Evolutionary conservation across 2,797 vertebrate species (phyloP), one percentile per base, ranked within the genome.

Genomic region (Orientallactaga sibirica): DNA sequence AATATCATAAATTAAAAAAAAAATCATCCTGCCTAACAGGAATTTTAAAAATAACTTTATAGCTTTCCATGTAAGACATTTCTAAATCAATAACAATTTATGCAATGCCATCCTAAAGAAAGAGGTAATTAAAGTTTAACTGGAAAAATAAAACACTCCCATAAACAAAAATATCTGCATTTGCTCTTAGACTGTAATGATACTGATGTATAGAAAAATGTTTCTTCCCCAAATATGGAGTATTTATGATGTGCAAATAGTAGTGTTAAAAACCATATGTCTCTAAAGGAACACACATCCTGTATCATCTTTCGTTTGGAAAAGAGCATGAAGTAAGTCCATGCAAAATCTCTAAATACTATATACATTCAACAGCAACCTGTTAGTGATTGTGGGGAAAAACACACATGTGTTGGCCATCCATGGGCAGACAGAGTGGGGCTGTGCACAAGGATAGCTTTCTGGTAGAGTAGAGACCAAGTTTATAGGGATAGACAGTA

Each of bases 11-110:
- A 78, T 96, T 0, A n/a, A n/a, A n/a, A n/a, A 14, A 58, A 86
- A 95, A 93, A 95, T n/a, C 25, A 1, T 52, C 89, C 52, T 91
- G 2, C 12, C 84, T 48, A 68, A 76, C 0, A 74, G 19, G 25
- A 43, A 61, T 87, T 96, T 85, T 70, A 22, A 93, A 92, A 43
- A 74, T 55, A 37, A 80, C 3, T 58, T 61, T 92, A 70, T 61
- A 15, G 1, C 66, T 92, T 96, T 95, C 41, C 4, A 96, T 85
- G 6, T 9, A 75, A 91, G 71, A 52, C 3, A 91, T 93, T 94
- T 41, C 4, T 83, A 96, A 94, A 20, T 20, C 5, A 75, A 83
- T 93, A 95, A 48, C 24, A 91, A 10, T 25, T 90, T 86, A 16
- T 29, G 6, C 81, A 33, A 20, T 83, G 16, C 25, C 48, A 29